Evolutionary conservation across 1,140 invertebrate genomes (phyloP), one percentile per base, ranked within the genome.

Genomic region (Drosophila melanica): DNA sequence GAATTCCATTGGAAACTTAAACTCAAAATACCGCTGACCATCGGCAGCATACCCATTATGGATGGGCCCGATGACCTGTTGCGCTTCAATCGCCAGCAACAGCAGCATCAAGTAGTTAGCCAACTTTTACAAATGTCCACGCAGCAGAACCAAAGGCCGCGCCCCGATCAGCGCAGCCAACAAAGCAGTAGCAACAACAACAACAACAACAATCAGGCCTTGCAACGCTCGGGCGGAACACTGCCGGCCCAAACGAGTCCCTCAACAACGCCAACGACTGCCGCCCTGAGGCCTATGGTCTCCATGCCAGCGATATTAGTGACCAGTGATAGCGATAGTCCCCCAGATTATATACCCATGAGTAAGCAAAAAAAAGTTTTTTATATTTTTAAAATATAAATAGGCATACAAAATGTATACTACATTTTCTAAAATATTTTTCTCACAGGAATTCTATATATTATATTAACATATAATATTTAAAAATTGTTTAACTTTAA

Each of bases 31-130:
- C 90, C 92, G 3, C 79, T 95, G 51, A 93, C 93, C 20, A 93
- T 95, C 76, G 94, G 94, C 37, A 94, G 94, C 41, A 90, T 94
- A 66, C 94, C 94, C 35, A 91, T 92, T 18, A 90, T 92, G 79
- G 90, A 92, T 71, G 81, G 80, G 33, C 78, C 85, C 33, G 73
- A 77, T 59, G 85, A 71, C 48, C 51, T 82, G 76, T 33, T 80
- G 66, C 72, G 62, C 39, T 85, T 85, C 23, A 90, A 90, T 81
- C 85, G 87, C 20, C 77, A 85, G 67, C 85, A 85, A 70, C 84
- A 80, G 62, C 84, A 89, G 81, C 85, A 89, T 75, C 85, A 89
- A 81, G 77, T 90, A 81, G 84, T 85, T 89, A 85, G 80, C 80
- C 86, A 89, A 80, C 70, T 85, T 78, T 90, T 85, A 68, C 79